phyloP scores from a whole-genome alignment of 92 coral and sea anemone genomes.

The Metridium senile region DNA sequence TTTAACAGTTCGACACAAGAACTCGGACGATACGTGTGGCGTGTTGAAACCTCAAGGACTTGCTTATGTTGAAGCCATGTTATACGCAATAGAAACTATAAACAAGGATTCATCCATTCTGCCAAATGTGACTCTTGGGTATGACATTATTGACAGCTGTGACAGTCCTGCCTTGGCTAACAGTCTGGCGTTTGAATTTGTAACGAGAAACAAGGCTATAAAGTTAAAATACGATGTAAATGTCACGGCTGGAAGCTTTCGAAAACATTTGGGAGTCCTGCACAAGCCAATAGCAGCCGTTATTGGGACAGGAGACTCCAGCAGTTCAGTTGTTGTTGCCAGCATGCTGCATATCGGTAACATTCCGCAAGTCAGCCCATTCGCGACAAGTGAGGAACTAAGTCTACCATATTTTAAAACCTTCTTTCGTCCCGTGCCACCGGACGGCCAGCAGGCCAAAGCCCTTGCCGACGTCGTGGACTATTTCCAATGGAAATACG shows the following conservation, averaged over 20 bases:
- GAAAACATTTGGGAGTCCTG: slow-evolving; percentile 20
- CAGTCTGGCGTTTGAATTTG: slow-evolving; percentile 61
- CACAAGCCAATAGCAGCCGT: slow-evolving; percentile 61
- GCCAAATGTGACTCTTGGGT: slow-evolving; percentile 71
- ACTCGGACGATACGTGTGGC: slow-evolving; percentile 59
- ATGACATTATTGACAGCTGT: slow-evolving; percentile 69
- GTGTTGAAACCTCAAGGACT: slow-evolving; percentile 58
- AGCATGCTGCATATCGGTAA: slow-evolving; percentile 69
- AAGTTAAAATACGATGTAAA: slow-evolving; percentile 23
- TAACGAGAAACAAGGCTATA: slow-evolving; percentile 36
- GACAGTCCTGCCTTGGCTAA: slow-evolving; percentile 58
- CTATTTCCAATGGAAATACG: slow-evolving; percentile 86
- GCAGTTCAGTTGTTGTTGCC: slow-evolving; percentile 73
- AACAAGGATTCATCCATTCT: slow-evolving; percentile 58
- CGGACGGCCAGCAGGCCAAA: slow-evolving; percentile 77
- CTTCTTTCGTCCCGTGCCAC: slow-evolving; percentile 86
- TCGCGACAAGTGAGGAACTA: slow-evolving; percentile 80
- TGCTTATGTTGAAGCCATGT: slow-evolving; percentile 73
- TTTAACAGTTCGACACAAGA: slow-evolving; percentile 57
- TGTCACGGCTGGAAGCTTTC: slow-evolving; percentile 11
- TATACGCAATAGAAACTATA: slow-evolving; percentile 68
- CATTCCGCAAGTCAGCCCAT: slow-evolving; percentile 77
- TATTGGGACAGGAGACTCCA: slow-evolving; percentile 66
- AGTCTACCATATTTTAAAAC: slow-evolving; percentile 61
- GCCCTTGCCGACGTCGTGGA: slow-evolving; percentile 79